Base-by-base conservation (phyloP, 1,140 invertebrate genomes). In the Armadillidium nasatum region DNA sequence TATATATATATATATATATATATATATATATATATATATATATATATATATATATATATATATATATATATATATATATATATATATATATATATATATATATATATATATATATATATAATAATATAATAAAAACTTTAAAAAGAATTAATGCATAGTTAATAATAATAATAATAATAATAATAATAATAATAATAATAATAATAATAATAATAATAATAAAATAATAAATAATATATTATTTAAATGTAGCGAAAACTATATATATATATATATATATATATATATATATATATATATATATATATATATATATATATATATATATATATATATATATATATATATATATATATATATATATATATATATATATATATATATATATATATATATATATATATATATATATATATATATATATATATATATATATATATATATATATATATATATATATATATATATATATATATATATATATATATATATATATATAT, bases 1-100 rank as follows among this genome's bases (percentile, higher is more conserved):
- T 60, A 60, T 60, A 60, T 60, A 60, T 60, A 60, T 60, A 60
- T 60, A 60, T 60, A 60, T 60, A 60, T 60, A 60, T 60, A 60
- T 60, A 60, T 60, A 60, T 60, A 60, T 60, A 60, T 60, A 60
- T 60, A 60, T 60, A 60, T 60, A 60, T 60, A 60, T 60, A 60
- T 60, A 60, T 60, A 60, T 60, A 60, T 60, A 60, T 60, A 60
- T 60, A 60, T 60, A 60, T 60, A 60, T 60, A 60, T 60, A 60
- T 21, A 60, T 21, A 60, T 21, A 60, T 21, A 60, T 21, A 60
- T 21, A 60, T 21, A 60, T 21, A 60, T 21, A 60, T 21, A 60
- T 21, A 60, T 21, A 60, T 21, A 60, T 21, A 60, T 21, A 60
- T 21, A 60, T 21, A 60, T 21, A 60, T 21, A 60, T 21, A 60